A percentile compares a stretch with the other conserved stretches of the same genome.
Conservation (phyloP, 2,797 vertebrate genomes). For the Crenuchus spilurus region DNA sequence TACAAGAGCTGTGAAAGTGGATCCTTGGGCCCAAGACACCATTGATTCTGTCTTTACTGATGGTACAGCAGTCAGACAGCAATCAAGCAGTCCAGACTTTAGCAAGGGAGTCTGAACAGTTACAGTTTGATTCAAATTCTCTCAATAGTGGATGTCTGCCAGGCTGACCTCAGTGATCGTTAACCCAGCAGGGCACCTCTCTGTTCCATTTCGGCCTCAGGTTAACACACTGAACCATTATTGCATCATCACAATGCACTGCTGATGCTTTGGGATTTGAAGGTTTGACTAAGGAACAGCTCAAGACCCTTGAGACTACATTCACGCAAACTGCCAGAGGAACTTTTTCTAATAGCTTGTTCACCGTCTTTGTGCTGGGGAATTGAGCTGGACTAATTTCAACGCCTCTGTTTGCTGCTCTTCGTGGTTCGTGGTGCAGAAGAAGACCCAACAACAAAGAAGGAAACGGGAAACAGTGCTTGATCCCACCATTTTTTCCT, state of each 20-base stretch:
- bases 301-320: neutral
- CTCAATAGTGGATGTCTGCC: neutral
- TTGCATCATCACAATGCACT: neutral
- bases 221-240: constrained; percentile 6
- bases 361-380: neutral
- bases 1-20: constrained; percentile 18
- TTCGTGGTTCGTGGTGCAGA: constrained; percentile 18
- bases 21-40: constrained; percentile 14
- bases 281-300: neutral
- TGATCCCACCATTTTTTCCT: constrained; percentile 28
- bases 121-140: constrained; percentile 23
- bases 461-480: constrained; percentile 20
- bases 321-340: neutral
- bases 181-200: constrained; percentile 28
- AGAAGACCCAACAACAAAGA: constrained; percentile 16
- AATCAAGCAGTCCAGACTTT: constrained; percentile 22
- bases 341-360: neutral
- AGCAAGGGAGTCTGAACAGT: neutral
- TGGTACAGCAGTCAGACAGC: constrained; percentile 21
- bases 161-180: constrained; percentile 25
- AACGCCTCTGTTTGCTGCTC: neutral
- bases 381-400: constrained; percentile 10
- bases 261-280: neutral
- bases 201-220: neutral
- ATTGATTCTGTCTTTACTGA: constrained; percentile 42